These are phyloP conservation scores for Tolypeutes matacus DNA, from an alignment of 2,797 vertebrate genomes.

Conservation along the genomic window DNA sequence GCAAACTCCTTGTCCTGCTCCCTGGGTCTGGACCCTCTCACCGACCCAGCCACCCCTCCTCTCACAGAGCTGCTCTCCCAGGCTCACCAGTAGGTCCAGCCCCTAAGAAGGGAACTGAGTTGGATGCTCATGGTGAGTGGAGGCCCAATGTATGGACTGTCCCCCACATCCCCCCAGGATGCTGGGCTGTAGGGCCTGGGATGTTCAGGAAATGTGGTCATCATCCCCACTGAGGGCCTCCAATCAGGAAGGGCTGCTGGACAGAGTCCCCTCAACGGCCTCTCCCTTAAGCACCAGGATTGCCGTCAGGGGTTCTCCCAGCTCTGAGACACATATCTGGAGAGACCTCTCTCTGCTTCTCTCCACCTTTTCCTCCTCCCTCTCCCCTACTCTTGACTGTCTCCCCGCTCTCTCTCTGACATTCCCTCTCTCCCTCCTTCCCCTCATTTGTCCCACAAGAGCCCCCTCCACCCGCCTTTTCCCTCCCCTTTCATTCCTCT, in stretches of 20 bases:
- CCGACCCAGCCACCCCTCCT: neutral
- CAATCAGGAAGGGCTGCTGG: neutral
- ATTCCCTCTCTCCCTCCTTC: neutral
- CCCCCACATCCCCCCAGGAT: neutral
- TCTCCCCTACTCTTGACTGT: rapidly evolving
- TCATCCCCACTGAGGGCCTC: neutral
- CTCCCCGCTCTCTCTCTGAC: neutral
- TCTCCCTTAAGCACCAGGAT: neutral
- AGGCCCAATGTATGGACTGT: neutral
- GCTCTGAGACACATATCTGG: neutral
- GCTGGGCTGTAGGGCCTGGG: neutral
- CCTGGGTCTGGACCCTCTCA: neutral
- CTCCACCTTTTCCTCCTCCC: neutral
- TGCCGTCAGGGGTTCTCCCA: neutral
- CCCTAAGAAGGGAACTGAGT: too few species aligned
- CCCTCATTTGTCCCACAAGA: rapidly evolving
- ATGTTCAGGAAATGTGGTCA: neutral
- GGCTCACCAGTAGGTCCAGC: neutral
- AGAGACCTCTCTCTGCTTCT: neutral
- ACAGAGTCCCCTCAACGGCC: neutral
- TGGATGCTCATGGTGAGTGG: neutral
- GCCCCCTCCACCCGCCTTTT: too few species aligned
- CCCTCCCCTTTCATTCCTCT: neutral
- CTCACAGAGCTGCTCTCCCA: too few species aligned
- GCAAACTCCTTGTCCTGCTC: neutral